Evolutionary conservation across 2,888 invertebrate species (phyloP).

Genomic region (Drosophila leonis): DNA sequence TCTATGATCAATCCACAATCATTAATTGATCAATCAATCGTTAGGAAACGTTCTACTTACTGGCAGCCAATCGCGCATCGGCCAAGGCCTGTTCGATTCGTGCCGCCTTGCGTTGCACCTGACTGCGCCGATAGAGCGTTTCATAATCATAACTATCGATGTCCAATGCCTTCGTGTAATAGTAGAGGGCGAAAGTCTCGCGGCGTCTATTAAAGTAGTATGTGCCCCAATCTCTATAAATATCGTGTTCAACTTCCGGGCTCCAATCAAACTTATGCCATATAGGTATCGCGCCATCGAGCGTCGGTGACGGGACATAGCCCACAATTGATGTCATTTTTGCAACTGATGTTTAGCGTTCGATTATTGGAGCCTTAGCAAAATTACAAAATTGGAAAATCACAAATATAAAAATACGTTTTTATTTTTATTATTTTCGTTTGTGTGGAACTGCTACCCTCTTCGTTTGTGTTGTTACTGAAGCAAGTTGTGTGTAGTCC

Average conservation of each 20-base stretch:
- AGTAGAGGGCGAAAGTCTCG: conserved; percentile 79
- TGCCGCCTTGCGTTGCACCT: conserved; percentile 79
- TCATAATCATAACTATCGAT: conserved; percentile 71
- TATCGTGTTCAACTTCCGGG: conserved; percentile 77
- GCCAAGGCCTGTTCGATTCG: conserved; percentile 72
- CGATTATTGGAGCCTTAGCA: background rate
- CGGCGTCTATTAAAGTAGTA: conserved; percentile 81
- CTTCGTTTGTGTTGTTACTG: conserved; percentile 13
- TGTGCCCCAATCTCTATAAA: conserved; percentile 83
- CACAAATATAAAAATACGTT: background rate
- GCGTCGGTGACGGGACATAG: background rate
- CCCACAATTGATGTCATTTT: conserved; percentile 67
- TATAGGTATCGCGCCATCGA: conserved; percentile 36
- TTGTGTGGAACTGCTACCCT: background rate
- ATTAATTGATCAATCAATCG: background rate
- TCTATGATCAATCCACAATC: background rate
- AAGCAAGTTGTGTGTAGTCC: background rate
- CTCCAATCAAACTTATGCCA: conserved; percentile 79
- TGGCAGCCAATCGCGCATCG: conserved; percentile 73
- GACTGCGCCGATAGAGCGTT: conserved; percentile 79
- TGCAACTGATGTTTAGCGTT: background rate
- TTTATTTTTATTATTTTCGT: background rate
- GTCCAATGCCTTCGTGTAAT: conserved; percentile 78
- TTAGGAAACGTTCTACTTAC: conserved; percentile 53
- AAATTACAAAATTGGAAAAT: conserved; percentile 11